Evolutionary conservation across 2,113 vertebrate genomes (phyloP).

Genomic region (Reinhardtius hippoglossoides): DNA sequence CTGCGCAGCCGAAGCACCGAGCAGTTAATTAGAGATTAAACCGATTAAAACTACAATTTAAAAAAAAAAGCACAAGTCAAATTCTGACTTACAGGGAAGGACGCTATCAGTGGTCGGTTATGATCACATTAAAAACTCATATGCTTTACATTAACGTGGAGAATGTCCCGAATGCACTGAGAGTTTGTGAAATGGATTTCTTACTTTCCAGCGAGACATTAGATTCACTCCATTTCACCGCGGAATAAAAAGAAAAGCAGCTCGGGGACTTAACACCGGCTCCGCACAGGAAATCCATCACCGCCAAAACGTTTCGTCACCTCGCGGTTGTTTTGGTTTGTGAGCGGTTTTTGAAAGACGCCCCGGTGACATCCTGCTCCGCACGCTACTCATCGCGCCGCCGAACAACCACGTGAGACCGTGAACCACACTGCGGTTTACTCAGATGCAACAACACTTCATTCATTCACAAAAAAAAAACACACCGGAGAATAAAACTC

Average conservation of each 20-base stretch:
- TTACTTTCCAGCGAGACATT: constrained; percentile 38
- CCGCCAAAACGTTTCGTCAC: not conserved
- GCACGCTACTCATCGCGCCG: not conserved
- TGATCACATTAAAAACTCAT: constrained; percentile 50
- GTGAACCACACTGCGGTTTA: not conserved
- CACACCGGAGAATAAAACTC: not conserved
- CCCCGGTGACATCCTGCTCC: not conserved
- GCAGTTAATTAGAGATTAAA: constrained; percentile 2
- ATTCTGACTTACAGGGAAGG: constrained; percentile 10
- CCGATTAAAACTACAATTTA: not conserved
- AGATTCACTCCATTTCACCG: constrained; percentile 60
- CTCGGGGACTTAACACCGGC: not conserved
- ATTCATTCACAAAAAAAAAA: not conserved
- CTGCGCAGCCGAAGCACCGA: not conserved
- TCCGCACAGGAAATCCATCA: constrained; percentile 37
- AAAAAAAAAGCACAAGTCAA: not conserved
- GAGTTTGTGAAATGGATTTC: constrained; percentile 47
- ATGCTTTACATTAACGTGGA: constrained; percentile 48
- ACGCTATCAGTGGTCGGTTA: not conserved
- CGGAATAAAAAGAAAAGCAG: not conserved
- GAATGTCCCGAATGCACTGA: constrained; percentile 9
- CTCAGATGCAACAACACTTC: not conserved
- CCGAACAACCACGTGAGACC: too few relatives aligned
- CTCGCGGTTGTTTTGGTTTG: not conserved
- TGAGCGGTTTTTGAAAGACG: not conserved